phyloP scores from a whole-genome alignment of 2,888 invertebrate genomes.

The Glyphotaelius pellucidus region DNA sequence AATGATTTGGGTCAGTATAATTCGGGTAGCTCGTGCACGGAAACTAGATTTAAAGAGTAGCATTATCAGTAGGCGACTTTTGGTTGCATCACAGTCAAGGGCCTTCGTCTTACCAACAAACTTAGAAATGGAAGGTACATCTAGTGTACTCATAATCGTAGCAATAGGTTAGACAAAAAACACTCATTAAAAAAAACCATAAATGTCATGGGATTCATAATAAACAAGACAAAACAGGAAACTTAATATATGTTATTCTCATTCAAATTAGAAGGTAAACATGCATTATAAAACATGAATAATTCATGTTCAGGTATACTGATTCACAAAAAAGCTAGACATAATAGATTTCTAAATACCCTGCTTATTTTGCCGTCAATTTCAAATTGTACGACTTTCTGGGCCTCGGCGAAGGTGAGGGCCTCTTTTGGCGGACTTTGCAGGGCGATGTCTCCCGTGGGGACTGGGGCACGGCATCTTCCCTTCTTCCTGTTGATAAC shows the following conservation, averaged over 20 bases:
- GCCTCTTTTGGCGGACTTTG: conserved; percentile 81
- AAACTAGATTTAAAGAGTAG: too few species aligned
- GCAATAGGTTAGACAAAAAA: neutral
- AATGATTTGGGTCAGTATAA: too few species aligned
- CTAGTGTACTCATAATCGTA: neutral
- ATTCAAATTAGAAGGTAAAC: neutral
- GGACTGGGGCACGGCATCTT: conserved; percentile 78
- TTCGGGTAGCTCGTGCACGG: too few species aligned
- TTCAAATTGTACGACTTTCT: conserved; percentile 91
- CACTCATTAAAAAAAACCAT: neutral
- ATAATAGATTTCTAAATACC: conserved; percentile 68
- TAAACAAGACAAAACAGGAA: neutral
- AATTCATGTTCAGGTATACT: neutral
- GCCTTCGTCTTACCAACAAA: neutral
- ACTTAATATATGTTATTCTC: neutral
- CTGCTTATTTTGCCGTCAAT: conserved; percentile 88
- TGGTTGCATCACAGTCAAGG: too few species aligned
- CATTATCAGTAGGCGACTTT: too few species aligned
- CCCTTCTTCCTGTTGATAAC: conserved; percentile 81
- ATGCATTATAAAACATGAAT: neutral
- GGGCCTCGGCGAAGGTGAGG: conserved; percentile 89
- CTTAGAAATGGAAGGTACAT: neutral
- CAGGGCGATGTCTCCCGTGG: conserved; percentile 76
- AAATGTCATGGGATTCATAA: neutral
- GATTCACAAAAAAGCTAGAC: neutral